phyloP scores from a whole-genome alignment of 2,113 vertebrate genomes.

The Sorex araneus region DNA sequence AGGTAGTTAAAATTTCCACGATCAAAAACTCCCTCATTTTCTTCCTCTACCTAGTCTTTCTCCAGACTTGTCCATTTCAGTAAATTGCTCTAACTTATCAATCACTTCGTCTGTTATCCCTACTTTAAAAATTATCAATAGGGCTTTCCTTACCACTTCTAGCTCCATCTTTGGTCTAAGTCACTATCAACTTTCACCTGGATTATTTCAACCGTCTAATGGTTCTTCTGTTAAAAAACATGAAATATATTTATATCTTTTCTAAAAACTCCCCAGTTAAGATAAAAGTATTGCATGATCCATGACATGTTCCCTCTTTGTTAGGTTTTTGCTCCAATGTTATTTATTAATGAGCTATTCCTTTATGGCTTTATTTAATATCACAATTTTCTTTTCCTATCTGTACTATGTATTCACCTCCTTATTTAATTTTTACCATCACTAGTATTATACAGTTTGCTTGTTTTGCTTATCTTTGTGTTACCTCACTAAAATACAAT shows the following conservation, averaged over 20 bases:
- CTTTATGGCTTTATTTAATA: slow-evolving; percentile 32
- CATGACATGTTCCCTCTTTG: not conserved
- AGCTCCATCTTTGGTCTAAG: not conserved
- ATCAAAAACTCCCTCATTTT: slow-evolving; percentile 44
- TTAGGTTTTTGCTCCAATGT: slow-evolving; percentile 42
- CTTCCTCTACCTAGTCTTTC: not conserved
- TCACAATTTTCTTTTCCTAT: slow-evolving; percentile 37
- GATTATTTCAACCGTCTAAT: slow-evolving; percentile 14
- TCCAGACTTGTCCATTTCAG: slow-evolving; percentile 34
- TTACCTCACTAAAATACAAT: slow-evolving; percentile 27
- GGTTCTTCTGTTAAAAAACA: slow-evolving; percentile 10
- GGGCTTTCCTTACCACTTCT: not conserved
- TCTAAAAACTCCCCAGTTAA: slow-evolving; percentile 36
- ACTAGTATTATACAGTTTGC: slow-evolving; percentile 5
- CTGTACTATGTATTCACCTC: not conserved
- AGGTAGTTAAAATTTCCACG: slow-evolving; percentile 24
- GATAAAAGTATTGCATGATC: not conserved
- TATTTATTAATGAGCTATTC: not conserved
- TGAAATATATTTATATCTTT: not conserved
- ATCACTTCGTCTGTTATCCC: slow-evolving; percentile 21
- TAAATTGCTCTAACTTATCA: slow-evolving; percentile 34
- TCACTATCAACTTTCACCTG: slow-evolving; percentile 21
- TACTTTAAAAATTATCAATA: slow-evolving; percentile 48
- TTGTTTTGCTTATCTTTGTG: slow-evolving; percentile 30
- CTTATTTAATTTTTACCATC: not conserved